A percentile compares a stretch with the other conserved stretches of the same genome.
Conservation (phyloP, 2,113 vertebrate species). For the Raja brachyura region DNA sequence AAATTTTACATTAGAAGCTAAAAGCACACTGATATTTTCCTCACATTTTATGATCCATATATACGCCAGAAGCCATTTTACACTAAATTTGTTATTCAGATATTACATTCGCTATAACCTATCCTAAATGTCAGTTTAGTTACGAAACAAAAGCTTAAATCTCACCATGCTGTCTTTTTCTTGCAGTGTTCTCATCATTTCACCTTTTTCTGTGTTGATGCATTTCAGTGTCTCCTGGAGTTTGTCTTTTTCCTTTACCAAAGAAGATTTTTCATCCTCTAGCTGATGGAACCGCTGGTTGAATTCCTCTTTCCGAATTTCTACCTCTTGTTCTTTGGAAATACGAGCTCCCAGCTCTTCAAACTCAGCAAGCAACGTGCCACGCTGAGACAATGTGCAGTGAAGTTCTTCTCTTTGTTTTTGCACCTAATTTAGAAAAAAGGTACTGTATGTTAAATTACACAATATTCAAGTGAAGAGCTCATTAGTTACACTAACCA, state of each 20-base stretch:
- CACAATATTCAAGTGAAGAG: neutral
- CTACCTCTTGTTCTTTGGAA: neutral
- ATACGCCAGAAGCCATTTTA: neutral
- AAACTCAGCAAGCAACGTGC: neutral
- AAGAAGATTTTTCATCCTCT: neutral
- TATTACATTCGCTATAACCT: too few relatives aligned
- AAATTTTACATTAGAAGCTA: neutral
- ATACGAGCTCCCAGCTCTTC: neutral
- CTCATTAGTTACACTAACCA: neutral
- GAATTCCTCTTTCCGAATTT: neutral
- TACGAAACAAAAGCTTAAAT: neutral
- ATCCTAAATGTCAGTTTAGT: neutral
- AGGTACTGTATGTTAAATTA: neutral
- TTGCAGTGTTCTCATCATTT: neutral
- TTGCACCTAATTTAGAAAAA: neutral
- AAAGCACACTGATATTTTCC: neutral
- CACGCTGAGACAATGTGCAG: neutral
- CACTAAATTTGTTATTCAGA: neutral
- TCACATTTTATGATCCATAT: neutral
- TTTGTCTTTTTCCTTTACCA: neutral
- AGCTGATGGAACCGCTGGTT: neutral
- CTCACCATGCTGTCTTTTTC: neutral
- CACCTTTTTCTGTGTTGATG: neutral
- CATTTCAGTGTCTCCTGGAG: neutral
- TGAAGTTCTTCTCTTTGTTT: neutral